These are phyloP conservation scores for Polypterus senegalus DNA, from an alignment of 2,113 vertebrate species.

Conservation along the genomic window DNA sequence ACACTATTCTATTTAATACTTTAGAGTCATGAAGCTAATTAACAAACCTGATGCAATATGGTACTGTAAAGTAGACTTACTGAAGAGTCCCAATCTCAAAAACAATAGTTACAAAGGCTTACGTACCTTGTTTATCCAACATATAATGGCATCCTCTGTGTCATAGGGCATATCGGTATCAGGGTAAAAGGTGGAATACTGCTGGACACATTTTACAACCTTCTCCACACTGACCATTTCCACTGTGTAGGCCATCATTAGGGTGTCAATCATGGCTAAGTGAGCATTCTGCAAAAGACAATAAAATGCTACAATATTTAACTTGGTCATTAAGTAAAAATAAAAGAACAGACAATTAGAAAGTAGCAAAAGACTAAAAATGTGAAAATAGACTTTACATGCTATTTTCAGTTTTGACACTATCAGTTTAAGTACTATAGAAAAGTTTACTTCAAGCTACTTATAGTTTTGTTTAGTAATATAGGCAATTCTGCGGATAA, in stretches of 20 bases:
- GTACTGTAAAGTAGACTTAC: neutral
- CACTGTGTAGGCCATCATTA: conserved; percentile 92
- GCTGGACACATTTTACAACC: conserved; percentile 67
- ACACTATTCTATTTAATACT: neutral
- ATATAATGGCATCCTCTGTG: conserved; percentile 80
- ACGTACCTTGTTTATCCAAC: conserved; percentile 92
- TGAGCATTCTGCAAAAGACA: conserved; percentile 67
- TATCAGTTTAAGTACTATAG: no score
- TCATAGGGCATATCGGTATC: conserved; percentile 79
- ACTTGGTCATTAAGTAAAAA: no score
- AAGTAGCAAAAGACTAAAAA: no score
- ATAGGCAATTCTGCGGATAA: no score
- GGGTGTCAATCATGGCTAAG: conserved; percentile 85
- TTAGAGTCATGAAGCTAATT: neutral
- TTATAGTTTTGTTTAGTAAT: no score
- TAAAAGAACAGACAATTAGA: no score
- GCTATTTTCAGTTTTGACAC: no score
- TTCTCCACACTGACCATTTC: conserved; percentile 84
- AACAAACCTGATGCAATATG: neutral
- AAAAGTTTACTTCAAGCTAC: no score
- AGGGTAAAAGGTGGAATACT: conserved; percentile 66
- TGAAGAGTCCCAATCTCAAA: no score
- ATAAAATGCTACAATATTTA: neutral
- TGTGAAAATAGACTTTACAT: no score
- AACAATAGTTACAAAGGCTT: neutral